Evolutionary conservation across 1,140 invertebrate genomes (phyloP).

Genomic region (Idris sp.): DNA sequence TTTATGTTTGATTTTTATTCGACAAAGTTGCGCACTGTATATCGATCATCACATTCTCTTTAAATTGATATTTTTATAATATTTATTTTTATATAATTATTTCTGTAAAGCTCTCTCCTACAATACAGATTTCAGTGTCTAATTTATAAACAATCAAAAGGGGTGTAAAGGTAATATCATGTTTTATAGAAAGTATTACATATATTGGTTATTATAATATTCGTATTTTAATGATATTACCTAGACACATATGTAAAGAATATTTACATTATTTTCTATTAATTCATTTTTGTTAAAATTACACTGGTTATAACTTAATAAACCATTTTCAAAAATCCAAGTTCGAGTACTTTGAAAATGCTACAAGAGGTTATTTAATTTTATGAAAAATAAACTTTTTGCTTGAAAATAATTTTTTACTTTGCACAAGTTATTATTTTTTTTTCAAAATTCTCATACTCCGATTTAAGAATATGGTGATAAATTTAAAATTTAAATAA

Average conservation of each 20-base stretch:
- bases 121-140: slow-evolving; percentile 38
- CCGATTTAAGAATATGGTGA: slow-evolving; percentile 3
- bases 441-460: slow-evolving; percentile 33
- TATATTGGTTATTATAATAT: slow-evolving; percentile 46
- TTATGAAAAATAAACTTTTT: slow-evolving; percentile 39
- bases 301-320: background rate
- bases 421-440: slow-evolving; percentile 3
- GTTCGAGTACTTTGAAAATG: slow-evolving; percentile 16
- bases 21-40: slow-evolving; percentile 45
- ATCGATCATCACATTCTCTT: slow-evolving; percentile 54
- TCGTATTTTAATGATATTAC: slow-evolving; percentile 50
- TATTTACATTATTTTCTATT: slow-evolving; percentile 27
- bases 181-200: slow-evolving; percentile 47
- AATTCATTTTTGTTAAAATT: slow-evolving; percentile 25
- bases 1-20: slow-evolving; percentile 51
- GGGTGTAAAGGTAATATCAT: slow-evolving; percentile 33
- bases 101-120: slow-evolving; percentile 53
- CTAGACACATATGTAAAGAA: slow-evolving; percentile 38
- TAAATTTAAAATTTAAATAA: background rate
- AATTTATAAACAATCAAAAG: slow-evolving; percentile 34
- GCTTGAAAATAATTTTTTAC: slow-evolving; percentile 20
- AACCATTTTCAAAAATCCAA: slow-evolving; percentile 4
- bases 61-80: slow-evolving; percentile 51
- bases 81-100: slow-evolving; percentile 41
- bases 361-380: slow-evolving; percentile 8